Percentiles rank a stretch among this genome's conserved stretches.
Evolutionary conservation across 1,140 invertebrate species (phyloP).

Genomic region (Colletes latitarsis): DNA sequence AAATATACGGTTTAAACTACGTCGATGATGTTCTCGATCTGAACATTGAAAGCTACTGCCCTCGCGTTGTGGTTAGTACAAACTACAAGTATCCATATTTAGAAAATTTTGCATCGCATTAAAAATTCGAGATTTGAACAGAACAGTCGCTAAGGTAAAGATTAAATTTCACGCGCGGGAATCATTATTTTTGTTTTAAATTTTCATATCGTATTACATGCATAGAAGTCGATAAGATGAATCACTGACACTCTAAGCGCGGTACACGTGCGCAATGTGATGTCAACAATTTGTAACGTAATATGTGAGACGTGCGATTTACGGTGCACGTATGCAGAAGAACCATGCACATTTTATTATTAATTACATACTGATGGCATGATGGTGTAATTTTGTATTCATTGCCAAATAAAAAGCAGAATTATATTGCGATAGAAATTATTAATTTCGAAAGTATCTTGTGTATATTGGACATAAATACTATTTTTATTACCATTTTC

Average conservation of each 20-base stretch:
- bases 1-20: not conserved
- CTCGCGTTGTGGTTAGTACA: not conserved
- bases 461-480: not conserved
- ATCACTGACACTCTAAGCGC: not conserved
- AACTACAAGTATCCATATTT: not conserved
- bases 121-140: not conserved
- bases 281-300: constrained; percentile 45
- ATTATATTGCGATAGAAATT: not conserved
- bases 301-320: constrained; percentile 16
- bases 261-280: constrained; percentile 24
- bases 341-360: constrained; percentile 30
- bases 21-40: not conserved
- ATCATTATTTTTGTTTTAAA: not conserved
- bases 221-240: not conserved
- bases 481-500: not conserved
- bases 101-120: not conserved
- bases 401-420: not conserved
- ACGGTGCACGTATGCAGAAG: not conserved
- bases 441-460: not conserved
- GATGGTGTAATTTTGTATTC: constrained; percentile 4
- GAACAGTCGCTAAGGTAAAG: not conserved
- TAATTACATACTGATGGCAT: not conserved
- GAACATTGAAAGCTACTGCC: not conserved
- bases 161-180: not conserved
- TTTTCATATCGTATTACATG: not conserved